These are phyloP conservation scores for Agriopis marginaria DNA, from an alignment of 2,888 invertebrate species.

Conservation along the genomic window DNA sequence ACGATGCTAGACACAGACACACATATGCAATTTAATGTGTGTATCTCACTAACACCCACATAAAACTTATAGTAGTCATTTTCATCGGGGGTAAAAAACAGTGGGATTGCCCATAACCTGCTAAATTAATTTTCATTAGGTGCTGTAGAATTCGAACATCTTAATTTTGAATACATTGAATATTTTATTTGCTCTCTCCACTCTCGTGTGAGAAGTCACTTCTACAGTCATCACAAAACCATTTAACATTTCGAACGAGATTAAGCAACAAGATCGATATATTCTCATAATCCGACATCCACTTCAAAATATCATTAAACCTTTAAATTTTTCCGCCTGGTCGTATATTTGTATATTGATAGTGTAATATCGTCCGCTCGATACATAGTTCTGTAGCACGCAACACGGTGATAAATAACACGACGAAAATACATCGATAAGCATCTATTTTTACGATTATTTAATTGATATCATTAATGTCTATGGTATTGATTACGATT, in stretches of 20 bases:
- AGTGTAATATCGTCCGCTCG: constrained; percentile 49
- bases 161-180: neutral
- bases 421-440: constrained; percentile 57
- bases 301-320: constrained; percentile 65
- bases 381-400: constrained; percentile 57
- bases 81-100: too few relatives aligned
- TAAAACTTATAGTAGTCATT: too few relatives aligned
- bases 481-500: constrained; percentile 73
- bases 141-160: neutral
- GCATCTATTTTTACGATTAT: constrained; percentile 69
- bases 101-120: too few relatives aligned
- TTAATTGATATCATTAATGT: constrained; percentile 76
- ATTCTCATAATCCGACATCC: constrained; percentile 60
- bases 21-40: too few relatives aligned
- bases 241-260: constrained; percentile 14
- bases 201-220: neutral
- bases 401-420: constrained; percentile 64
- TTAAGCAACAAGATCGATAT: constrained; percentile 48
- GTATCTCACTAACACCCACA: too few relatives aligned
- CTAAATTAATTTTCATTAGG: too few relatives aligned
- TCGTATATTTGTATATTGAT: constrained; percentile 55
- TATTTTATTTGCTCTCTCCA: neutral
- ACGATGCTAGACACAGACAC: too few relatives aligned
- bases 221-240: constrained; percentile 9
- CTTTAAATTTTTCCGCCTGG: constrained; percentile 49